Percentiles rank a stretch among this genome's conserved stretches.
phyloP scores from a whole-genome alignment of 2,113 vertebrate species.

The Gavia stellata region DNA sequence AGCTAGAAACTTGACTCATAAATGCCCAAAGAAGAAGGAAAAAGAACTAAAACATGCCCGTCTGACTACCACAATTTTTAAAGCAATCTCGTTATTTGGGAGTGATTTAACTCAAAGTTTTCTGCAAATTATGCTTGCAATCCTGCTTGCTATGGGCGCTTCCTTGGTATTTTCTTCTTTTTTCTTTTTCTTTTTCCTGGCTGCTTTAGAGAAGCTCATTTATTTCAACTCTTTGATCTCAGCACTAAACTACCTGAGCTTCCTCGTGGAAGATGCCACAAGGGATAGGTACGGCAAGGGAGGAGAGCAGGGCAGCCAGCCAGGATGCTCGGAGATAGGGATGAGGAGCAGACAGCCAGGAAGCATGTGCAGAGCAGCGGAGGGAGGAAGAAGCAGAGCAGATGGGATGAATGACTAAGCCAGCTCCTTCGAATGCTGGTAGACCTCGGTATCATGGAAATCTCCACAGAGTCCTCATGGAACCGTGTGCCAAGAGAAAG shows the following conservation, averaged over 20 bases:
- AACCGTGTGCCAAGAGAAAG: not conserved
- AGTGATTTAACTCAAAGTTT: not conserved
- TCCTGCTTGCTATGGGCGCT: not conserved
- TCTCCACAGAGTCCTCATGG: constrained; percentile 5
- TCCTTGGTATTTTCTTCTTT: not conserved
- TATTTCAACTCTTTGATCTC: constrained; percentile 35
- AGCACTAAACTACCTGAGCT: not conserved
- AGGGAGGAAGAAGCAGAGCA: constrained; percentile 46
- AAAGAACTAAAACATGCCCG: not conserved
- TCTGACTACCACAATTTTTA: not conserved
- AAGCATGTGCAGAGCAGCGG: not conserved
- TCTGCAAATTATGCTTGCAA: not conserved
- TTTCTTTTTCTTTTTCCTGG: not conserved
- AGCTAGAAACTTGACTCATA: not conserved
- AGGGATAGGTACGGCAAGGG: not conserved
- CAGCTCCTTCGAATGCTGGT: constrained; percentile 5
- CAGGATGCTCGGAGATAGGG: not conserved
- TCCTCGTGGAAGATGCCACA: not conserved
- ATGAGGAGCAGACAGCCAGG: constrained; percentile 11
- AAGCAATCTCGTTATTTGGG: not conserved
- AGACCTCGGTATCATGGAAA: constrained; percentile 28
- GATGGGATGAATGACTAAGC: constrained; percentile 66
- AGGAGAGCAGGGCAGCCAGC: not conserved
- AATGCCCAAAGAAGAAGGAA: not conserved
- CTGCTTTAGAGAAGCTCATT: not conserved